Conservation (phyloP, 2,113 vertebrate genomes). For the Zootoca vivipara region DNA sequence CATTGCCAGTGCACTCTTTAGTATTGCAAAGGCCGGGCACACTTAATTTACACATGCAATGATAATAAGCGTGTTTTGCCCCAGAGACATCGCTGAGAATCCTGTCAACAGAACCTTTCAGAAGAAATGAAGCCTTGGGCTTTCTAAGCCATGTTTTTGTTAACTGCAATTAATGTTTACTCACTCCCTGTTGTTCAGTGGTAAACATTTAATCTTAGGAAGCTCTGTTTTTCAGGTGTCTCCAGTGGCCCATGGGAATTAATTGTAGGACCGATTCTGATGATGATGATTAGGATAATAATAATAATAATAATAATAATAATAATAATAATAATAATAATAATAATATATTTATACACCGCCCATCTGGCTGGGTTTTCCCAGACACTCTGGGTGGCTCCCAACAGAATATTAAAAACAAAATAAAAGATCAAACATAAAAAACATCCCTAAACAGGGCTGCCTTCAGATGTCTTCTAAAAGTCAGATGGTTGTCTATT, state of each 20-base stretch:
- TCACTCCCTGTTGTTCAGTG: not conserved
- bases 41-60: constrained; percentile 13
- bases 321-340: too few relatives aligned
- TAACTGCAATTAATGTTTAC: not conserved
- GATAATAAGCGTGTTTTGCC: not conserved
- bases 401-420: too few relatives aligned
- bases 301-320: too few relatives aligned
- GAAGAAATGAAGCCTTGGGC: not conserved
- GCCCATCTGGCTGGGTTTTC: too few relatives aligned
- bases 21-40: constrained; percentile 24
- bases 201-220: constrained; percentile 8
- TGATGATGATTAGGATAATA: too few relatives aligned
- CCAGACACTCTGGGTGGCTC: too few relatives aligned
- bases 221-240: not conserved
- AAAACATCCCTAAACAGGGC: too few relatives aligned
- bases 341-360: too few relatives aligned
- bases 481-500: too few relatives aligned
- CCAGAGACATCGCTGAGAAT: constrained; percentile 25
- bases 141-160: not conserved
- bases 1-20: constrained; percentile 16
- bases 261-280: not conserved
- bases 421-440: too few relatives aligned
- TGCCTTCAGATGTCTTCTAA: too few relatives aligned
- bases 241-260: not conserved
- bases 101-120: constrained; percentile 8